Evolutionary conservation across 2,113 vertebrate genomes (phyloP).

Genomic region (Eclectus roratus): DNA sequence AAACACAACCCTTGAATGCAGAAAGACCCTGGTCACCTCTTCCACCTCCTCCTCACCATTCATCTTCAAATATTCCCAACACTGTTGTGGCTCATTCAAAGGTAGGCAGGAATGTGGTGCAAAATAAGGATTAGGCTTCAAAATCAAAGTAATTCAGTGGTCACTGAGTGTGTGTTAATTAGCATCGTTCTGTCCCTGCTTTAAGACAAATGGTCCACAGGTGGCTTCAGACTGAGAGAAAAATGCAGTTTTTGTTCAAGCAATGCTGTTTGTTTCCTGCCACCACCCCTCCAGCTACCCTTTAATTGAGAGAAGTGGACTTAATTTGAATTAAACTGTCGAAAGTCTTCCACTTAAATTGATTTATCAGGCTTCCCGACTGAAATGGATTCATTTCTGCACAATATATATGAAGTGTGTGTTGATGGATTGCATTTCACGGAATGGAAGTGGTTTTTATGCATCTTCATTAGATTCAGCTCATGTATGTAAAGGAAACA

Average conservation of each 20-base stretch:
- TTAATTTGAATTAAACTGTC: slow-evolving; percentile 79
- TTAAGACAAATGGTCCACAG: slow-evolving; percentile 60
- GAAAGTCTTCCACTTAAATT: slow-evolving; percentile 76
- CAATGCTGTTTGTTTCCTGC: slow-evolving; percentile 34
- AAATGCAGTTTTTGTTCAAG: slow-evolving; percentile 50
- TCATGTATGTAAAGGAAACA: slow-evolving; percentile 24
- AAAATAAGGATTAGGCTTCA: slow-evolving; percentile 19
- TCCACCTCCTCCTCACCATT: not conserved
- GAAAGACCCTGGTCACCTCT: not conserved
- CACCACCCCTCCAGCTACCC: slow-evolving; percentile 30
- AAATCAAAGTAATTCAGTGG: slow-evolving; percentile 40
- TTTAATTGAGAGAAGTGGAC: slow-evolving; percentile 77
- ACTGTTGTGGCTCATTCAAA: not conserved
- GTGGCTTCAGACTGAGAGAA: slow-evolving; percentile 45
- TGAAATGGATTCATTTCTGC: slow-evolving; percentile 73
- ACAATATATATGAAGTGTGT: slow-evolving; percentile 63
- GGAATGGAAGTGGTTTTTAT: slow-evolving; percentile 51
- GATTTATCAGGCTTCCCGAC: slow-evolving; percentile 63
- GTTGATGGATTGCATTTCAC: slow-evolving; percentile 65
- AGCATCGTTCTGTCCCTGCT: slow-evolving; percentile 19
- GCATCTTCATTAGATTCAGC: slow-evolving; percentile 7
- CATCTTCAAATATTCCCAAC: not conserved
- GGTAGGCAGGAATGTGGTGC: slow-evolving; percentile 4
- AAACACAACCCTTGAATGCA: not conserved
- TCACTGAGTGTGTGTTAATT: slow-evolving; percentile 64